These are phyloP conservation scores for Erpornis zantholeuca DNA, from an alignment of 2,113 vertebrate genomes.

Conservation along the genomic window DNA sequence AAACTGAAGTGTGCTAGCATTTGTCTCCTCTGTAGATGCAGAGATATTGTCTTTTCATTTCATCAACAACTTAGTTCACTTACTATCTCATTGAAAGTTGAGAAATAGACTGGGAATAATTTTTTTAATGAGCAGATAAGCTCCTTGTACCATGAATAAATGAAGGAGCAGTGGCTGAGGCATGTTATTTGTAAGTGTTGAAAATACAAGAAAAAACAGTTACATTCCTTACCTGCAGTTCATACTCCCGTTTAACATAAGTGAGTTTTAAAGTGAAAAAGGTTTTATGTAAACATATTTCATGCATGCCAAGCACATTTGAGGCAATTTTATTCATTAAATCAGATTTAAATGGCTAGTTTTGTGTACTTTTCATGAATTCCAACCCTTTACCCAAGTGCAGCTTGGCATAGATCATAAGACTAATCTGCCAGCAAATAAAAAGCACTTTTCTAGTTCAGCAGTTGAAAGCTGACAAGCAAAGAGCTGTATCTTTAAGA, in stretches of 20 bases:
- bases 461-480: not conserved
- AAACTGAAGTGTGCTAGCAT: not conserved
- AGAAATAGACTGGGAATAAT: not conserved
- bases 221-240: not conserved
- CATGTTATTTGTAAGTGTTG: not conserved
- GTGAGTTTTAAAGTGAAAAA: not conserved
- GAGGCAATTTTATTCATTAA: not conserved
- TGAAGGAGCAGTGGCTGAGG: not conserved
- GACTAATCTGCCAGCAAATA: not conserved
- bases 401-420: not conserved
- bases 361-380: slow-evolving; percentile 2
- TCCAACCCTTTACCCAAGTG: not conserved
- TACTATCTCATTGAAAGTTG: not conserved
- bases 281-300: not conserved
- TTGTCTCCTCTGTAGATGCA: not conserved
- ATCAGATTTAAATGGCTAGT: not conserved
- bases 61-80: not conserved
- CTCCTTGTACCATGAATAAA: not conserved
- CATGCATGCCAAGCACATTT: not conserved
- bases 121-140: not conserved
- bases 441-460: not conserved
- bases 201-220: not conserved
- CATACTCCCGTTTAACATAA: not conserved
- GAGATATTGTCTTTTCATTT: not conserved
- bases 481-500: not conserved